Evolutionary conservation across 1,140 invertebrate species (phyloP), one percentile per base, ranked within the genome.

Genomic region (Drosophila baimaii): DNA sequence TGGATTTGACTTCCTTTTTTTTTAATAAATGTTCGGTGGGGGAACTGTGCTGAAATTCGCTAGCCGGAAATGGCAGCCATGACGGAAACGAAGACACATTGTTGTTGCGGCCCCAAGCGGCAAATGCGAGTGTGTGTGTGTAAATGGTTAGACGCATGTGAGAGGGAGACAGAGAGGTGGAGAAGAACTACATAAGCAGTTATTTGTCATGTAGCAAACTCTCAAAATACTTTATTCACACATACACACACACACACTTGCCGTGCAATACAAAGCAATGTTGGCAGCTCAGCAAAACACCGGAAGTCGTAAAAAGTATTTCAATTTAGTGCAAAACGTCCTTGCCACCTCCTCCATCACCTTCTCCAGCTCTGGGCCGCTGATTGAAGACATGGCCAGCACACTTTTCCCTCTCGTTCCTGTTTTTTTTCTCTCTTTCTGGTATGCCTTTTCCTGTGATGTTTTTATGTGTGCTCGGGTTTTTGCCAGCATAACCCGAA

Each of bases 71-170:
- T 83, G 80, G 80, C 76, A 79, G 80, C 76, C 80, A 83, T 83
- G 80, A 83, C 80, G 80, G 80, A 83, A 83, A 83, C 80, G 80
- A 83, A 83, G 80, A 83, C 80, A 83, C 80, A 83, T 83, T 82
- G 80, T 82, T 75, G 80, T 56, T 76, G 64, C 65, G 71, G 78
- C 69, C 49, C 57, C 65, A 44, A 68, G 72, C 73, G 31, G 33
- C 39, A 43, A 58, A 27, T 63, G 27, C 39, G 12, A 69, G 21
- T 69, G 23, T 61, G 59, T 39, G 13, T 74, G 37, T 61, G 43
- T 17, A 39, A 39, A 57, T 64, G 54, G 59, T 58, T 39, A 58
- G 59, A 37, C 59, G 23, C 49, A 25, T 56, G 31, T 13, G 35
- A 47, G 62, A 56, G 43, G 62, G 41, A 49, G 44, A 33, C 27